A percentile compares a stretch with the other conserved stretches of the same genome.
phyloP scores from a whole-genome alignment of 2,888 invertebrate genomes.

The Chrysomela aeneicollis region DNA sequence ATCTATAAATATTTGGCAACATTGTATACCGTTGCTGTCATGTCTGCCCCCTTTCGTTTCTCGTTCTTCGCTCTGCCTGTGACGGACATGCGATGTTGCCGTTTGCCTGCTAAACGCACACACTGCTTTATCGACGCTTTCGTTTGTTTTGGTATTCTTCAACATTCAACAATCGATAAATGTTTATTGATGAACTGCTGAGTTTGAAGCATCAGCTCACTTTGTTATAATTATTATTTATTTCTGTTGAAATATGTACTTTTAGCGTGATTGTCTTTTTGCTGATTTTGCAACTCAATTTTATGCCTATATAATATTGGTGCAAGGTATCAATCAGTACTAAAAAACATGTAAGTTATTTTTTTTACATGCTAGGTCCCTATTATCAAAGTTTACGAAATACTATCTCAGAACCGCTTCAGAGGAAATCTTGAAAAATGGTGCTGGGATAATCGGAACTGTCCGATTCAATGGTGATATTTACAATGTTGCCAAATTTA shows the following conservation, averaged over 20 bases:
- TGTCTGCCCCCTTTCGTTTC: background rate
- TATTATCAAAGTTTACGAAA: too few relatives aligned
- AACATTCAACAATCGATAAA: background rate
- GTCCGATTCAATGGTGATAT: too few relatives aligned
- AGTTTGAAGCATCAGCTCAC: background rate
- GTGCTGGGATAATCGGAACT: too few relatives aligned
- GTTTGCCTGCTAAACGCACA: background rate
- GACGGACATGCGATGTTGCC: background rate
- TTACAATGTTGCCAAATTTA: too few relatives aligned
- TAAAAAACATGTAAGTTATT: too few relatives aligned
- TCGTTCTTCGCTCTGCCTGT: background rate
- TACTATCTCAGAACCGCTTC: too few relatives aligned
- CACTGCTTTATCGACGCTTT: background rate
- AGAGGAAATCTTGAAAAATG: too few relatives aligned
- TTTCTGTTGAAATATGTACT: background rate
- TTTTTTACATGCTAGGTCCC: too few relatives aligned
- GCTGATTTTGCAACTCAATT: too few relatives aligned
- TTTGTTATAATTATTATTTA: background rate
- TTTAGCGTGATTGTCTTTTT: too few relatives aligned
- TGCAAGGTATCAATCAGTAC: too few relatives aligned
- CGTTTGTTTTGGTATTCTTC: background rate
- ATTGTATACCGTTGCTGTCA: background rate
- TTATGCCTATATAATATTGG: too few relatives aligned
- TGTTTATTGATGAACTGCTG: slow-evolving; percentile 2
- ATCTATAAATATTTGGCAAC: background rate